Conservation (phyloP, 2,797 vertebrate species). For the Nothura maculosa region DNA sequence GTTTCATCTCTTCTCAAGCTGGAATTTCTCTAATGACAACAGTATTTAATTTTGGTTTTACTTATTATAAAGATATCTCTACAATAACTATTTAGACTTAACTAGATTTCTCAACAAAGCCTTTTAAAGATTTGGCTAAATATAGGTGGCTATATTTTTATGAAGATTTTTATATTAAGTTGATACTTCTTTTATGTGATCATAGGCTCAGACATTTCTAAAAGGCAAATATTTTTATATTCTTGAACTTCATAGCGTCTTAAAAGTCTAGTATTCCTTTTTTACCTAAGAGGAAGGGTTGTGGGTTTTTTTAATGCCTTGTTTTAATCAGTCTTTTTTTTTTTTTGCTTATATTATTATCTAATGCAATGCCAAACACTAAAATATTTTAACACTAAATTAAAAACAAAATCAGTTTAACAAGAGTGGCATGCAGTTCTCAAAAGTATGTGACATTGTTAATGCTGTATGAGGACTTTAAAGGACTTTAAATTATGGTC, state of each 20-base stretch:
- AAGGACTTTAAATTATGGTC: background rate
- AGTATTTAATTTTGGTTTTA: constrained; percentile 8
- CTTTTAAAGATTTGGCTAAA: constrained; percentile 17
- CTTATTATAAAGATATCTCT: background rate
- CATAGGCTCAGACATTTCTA: constrained; percentile 34
- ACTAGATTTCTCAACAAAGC: background rate
- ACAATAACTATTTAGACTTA: background rate
- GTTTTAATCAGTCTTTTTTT: constrained; percentile 12
- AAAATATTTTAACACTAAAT: background rate
- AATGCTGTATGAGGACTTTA: too few species aligned
- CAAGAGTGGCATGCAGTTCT: background rate
- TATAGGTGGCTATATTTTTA: constrained; percentile 11
- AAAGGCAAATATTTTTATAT: constrained; percentile 64
- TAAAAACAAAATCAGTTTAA: background rate
- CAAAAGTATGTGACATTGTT: background rate
- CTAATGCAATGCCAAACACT: background rate
- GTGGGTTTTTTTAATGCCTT: background rate
- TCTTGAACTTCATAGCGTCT: background rate
- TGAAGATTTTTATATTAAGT: constrained; percentile 47
- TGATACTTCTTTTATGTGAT: constrained; percentile 37
- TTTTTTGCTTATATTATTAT: background rate
- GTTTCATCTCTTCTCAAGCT: background rate
- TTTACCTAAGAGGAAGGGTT: background rate
- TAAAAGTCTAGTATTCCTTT: constrained; percentile 9
- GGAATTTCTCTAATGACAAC: background rate